Evolutionary conservation across 2,797 vertebrate genomes (phyloP), one percentile per base, ranked within the genome.

Genomic region (Apodemus agrarius): DNA sequence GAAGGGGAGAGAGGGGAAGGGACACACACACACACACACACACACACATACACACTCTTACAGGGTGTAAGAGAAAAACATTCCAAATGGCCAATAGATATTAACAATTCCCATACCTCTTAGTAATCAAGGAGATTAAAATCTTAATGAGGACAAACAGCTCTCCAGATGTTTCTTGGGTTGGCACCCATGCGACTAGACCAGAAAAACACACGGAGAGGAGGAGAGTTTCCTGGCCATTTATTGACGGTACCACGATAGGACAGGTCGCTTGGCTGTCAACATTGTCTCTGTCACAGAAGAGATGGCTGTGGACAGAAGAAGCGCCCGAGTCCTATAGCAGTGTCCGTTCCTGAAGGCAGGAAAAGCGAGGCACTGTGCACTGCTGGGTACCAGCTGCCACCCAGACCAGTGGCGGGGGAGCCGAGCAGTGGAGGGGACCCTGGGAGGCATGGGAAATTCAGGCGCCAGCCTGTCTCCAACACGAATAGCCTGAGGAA

Each of bases 371-470:
- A 12, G n/a, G 11, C 37, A 67, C 59, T 6, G n/a, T 3, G 57
- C 46, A 16, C 31, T 40, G 31, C 14, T 12, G 1, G 26, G 19
- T 59, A 40, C 34, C 16, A 29, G 75, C 54, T 61, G 54, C 17
- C 29, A 37, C 43, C 67, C 43, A 69, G 82, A 26, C 24, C 29
- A 63, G 72, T 31, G 31, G 11, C 24, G 26, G 31, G 6, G 84
- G 52, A 54, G 31, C 37, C 83, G 79, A 43, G 26, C 80, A 29
- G 21, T 1, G 8, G 43, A 63, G 26, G 4, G 19, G 21, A 31
- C 7, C 69, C 65, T 0, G 19, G 34, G 26, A 2, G 0, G 0
- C 37, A 61, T 0, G 4, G 46, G 10, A 4, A 16, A 6, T 21
- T 63, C 57, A 4, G 69, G 5, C 31, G 29, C 52, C 75, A 52